Evolutionary conservation across 2,888 invertebrate species (phyloP).

Genomic region (Caenorhabditis afra): DNA sequence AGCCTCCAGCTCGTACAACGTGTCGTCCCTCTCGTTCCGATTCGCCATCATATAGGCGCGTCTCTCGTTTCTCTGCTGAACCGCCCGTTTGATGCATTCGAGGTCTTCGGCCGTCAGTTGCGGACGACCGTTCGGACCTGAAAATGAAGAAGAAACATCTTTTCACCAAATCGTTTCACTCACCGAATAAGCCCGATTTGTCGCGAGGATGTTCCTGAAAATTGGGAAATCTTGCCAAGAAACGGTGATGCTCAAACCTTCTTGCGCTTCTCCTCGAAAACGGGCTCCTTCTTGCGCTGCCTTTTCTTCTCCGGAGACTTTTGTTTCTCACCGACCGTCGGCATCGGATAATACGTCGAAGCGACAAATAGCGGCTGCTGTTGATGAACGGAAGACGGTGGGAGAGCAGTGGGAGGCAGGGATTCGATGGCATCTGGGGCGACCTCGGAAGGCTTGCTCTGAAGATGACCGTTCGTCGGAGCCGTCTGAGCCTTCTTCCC

Average conservation of each 20-base stretch:
- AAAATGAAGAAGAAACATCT: conserved; percentile 28
- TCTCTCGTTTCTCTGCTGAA: conserved; percentile 62
- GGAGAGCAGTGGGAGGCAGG: neutral
- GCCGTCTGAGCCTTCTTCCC: neutral
- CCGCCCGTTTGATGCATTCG: conserved; percentile 52
- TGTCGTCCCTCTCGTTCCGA: conserved; percentile 61
- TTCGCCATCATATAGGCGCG: conserved; percentile 60
- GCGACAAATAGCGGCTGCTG: conserved; percentile 32
- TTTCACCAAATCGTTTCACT: neutral
- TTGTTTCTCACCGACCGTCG: conserved; percentile 34
- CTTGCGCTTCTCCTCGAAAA: conserved; percentile 29
- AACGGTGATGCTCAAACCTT: neutral
- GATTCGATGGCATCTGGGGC: no score
- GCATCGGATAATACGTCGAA: conserved; percentile 45
- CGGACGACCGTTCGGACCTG: conserved; percentile 54
- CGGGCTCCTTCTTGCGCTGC: conserved; percentile 4
- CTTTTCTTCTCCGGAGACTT: conserved; percentile 46
- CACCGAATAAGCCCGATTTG: conserved; percentile 19
- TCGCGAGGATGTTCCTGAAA: conserved; percentile 11
- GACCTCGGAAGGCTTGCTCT: no score
- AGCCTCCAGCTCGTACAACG: conserved; percentile 54
- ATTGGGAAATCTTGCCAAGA: neutral
- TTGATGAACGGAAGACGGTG: neutral
- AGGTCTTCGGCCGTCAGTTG: conserved; percentile 51
- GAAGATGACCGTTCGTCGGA: neutral